Conservation (phyloP, 2,888 invertebrate genomes). For the Catocala nupta region DNA sequence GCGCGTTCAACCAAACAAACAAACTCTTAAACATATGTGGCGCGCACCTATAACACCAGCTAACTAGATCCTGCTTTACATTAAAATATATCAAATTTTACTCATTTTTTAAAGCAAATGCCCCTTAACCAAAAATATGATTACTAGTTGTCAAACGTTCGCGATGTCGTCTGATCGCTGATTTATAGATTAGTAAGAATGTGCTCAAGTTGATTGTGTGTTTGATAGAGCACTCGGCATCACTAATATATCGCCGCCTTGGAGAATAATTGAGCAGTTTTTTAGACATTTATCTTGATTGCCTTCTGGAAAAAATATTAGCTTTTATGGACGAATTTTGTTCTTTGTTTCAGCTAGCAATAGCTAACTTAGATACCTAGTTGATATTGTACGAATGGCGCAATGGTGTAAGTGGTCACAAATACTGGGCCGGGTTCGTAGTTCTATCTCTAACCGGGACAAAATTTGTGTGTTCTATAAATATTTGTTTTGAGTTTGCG, state of each 20-base stretch:
- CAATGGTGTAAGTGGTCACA: too few relatives aligned
- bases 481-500: too few relatives aligned
- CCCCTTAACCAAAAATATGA: constrained; percentile 79
- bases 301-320: constrained; percentile 5
- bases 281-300: constrained; percentile 39
- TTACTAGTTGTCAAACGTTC: constrained; percentile 64
- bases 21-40: too few relatives aligned
- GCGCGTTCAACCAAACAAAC: too few relatives aligned
- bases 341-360: background rate
- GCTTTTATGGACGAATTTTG: background rate
- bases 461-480: too few relatives aligned
- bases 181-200: constrained; percentile 75
- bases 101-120: constrained; percentile 8
- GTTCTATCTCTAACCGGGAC: too few relatives aligned
- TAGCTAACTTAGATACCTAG: too few relatives aligned
- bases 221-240: constrained; percentile 67
- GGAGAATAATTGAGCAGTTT: constrained; percentile 39
- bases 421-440: too few relatives aligned
- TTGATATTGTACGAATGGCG: too few relatives aligned
- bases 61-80: too few relatives aligned
- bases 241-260: constrained; percentile 36
- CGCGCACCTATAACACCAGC: too few relatives aligned
- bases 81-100: background rate
- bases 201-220: constrained; percentile 78
- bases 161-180: constrained; percentile 68